phyloP scores from a whole-genome alignment of 1,140 invertebrate species.

The Scylla paramamosain region DNA sequence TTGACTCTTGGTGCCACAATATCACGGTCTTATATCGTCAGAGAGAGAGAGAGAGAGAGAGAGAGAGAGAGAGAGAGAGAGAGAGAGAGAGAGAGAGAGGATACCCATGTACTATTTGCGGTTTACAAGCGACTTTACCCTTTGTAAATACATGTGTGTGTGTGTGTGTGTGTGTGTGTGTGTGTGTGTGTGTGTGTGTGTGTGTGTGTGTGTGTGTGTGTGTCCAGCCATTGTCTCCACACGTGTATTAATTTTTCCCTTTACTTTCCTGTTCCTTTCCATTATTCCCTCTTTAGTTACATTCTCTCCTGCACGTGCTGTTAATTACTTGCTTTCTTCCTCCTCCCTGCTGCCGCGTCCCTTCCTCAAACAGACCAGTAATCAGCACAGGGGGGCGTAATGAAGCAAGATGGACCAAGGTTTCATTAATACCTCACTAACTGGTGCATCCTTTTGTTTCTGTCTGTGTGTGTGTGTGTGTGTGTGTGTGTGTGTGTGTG shows the following conservation, averaged over 20 bases:
- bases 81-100: too few relatives aligned
- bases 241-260: background rate
- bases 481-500: background rate
- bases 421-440: background rate
- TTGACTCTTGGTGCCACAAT: too few relatives aligned
- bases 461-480: background rate
- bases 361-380: background rate
- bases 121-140: background rate
- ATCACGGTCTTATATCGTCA: too few relatives aligned
- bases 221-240: background rate
- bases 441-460: background rate
- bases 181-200: background rate
- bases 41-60: too few relatives aligned
- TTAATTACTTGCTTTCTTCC: constrained; percentile 1
- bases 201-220: constrained; percentile 19
- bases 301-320: background rate
- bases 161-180: background rate
- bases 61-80: too few relatives aligned
- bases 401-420: background rate
- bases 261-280: background rate
- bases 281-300: background rate
- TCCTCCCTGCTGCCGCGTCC: too few relatives aligned
- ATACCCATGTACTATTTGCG: too few relatives aligned
- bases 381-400: background rate
- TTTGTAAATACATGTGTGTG: background rate